Evolutionary conservation across 92 coral and sea anemone genomes (phyloP).

Genomic region (Palythoa grandiflora): DNA sequence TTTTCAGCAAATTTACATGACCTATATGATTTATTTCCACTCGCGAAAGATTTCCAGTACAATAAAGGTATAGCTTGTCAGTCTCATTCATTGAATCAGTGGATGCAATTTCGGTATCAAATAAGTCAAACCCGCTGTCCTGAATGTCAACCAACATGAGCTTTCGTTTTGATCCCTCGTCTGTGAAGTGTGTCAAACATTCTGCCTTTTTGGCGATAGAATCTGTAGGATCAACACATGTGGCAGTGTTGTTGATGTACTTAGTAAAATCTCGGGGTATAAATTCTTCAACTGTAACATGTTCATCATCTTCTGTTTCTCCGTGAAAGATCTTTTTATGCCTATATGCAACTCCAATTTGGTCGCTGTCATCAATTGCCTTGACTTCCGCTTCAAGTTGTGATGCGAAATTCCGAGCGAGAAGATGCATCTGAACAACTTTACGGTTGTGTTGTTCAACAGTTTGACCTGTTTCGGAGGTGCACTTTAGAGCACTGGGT

Average conservation of each 20-base stretch:
- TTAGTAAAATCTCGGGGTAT: conserved; percentile 66
- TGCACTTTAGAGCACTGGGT: conserved; percentile 40
- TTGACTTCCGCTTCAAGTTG: conserved; percentile 52
- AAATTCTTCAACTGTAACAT: conserved; percentile 71
- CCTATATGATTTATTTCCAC: too few relatives aligned
- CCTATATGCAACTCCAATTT: conserved; percentile 65
- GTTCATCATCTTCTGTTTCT: conserved; percentile 61
- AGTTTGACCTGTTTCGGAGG: conserved; percentile 38
- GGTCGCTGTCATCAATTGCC: conserved; percentile 32
- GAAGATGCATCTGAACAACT: conserved; percentile 68
- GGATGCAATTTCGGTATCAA: conserved; percentile 66
- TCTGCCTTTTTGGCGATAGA: conserved; percentile 40
- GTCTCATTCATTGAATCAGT: not conserved
- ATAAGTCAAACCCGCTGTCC: conserved; percentile 50
- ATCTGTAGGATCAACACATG: conserved; percentile 33
- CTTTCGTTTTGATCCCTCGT: conserved; percentile 39
- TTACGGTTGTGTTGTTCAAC: conserved; percentile 61
- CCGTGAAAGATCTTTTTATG: conserved; percentile 72
- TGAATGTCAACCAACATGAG: too few relatives aligned
- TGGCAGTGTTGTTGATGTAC: conserved; percentile 66
- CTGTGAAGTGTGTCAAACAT: conserved; percentile 50
- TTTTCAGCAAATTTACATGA: not conserved
- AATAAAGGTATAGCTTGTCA: too few relatives aligned
- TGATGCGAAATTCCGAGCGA: conserved; percentile 70
- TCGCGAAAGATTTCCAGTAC: too few relatives aligned